Percentiles rank a stretch among this genome's conserved stretches.
Conservation (phyloP, 2,113 vertebrate genomes). For the Loxodonta africana region DNA sequence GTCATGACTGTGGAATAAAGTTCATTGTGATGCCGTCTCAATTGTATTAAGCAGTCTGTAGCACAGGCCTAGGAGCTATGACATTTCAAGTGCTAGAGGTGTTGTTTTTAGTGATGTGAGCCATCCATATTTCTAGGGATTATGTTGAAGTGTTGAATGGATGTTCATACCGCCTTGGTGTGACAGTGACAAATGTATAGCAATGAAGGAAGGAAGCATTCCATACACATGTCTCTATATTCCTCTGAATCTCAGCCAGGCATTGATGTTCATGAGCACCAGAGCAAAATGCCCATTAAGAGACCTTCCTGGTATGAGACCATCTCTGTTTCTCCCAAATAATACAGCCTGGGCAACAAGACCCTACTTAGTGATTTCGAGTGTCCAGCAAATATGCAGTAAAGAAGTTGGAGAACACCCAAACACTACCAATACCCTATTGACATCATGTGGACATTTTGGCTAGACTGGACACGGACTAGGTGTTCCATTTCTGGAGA, state of each 20-base stretch:
- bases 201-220: neutral
- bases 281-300: neutral
- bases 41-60: neutral
- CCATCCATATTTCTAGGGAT: neutral
- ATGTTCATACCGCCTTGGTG: neutral
- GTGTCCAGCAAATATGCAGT: neutral
- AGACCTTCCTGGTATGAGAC: neutral
- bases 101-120: neutral
- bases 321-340: neutral
- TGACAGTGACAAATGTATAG: neutral
- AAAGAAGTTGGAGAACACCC: neutral
- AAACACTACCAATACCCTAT: neutral
- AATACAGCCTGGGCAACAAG: neutral
- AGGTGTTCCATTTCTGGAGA: neutral
- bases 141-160: neutral
- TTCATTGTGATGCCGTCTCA: neutral
- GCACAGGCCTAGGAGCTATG: neutral
- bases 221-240: neutral
- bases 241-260: neutral
- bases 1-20: neutral
- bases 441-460: neutral
- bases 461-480: neutral
- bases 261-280: neutral
- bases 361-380: neutral
- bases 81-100: neutral